A percentile compares a stretch with the other conserved stretches of the same genome.
Evolutionary conservation across 1,140 invertebrate genomes (phyloP).

Genomic region (Drosophila virilis): DNA sequence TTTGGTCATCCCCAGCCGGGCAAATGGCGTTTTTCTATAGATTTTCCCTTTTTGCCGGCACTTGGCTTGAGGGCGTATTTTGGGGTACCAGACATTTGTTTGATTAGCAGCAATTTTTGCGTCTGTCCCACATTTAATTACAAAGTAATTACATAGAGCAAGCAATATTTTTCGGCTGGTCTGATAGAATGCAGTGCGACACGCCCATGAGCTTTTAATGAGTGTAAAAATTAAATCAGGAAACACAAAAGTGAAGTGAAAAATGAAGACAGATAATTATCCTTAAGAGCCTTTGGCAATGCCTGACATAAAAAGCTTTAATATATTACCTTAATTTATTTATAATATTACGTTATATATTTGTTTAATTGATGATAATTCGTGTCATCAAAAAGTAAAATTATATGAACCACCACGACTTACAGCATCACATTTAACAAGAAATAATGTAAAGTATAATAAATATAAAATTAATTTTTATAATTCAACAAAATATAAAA

Average conservation of each 20-base stretch:
- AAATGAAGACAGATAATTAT: neutral
- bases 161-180: constrained; percentile 35
- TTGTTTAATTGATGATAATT: too few species aligned
- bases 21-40: constrained; percentile 42
- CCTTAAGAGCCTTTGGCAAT: neutral
- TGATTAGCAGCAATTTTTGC: constrained; percentile 66
- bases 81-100: constrained; percentile 58
- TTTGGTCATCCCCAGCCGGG: constrained; percentile 30
- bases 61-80: constrained; percentile 45
- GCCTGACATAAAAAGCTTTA: neutral
- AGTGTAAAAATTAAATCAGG: constrained; percentile 19
- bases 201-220: neutral
- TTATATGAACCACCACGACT: too few species aligned
- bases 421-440: neutral
- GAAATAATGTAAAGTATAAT: neutral
- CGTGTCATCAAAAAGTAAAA: too few species aligned
- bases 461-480: neutral
- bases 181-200: neutral
- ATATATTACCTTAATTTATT: too few species aligned
- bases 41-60: constrained; percentile 31
- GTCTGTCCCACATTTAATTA: constrained; percentile 61
- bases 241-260: neutral
- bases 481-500: neutral
- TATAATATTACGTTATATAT: too few species aligned
- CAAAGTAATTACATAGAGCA: constrained; percentile 70